Evolutionary conservation across 2,888 invertebrate genomes (phyloP).

Genomic region (Bugula neritina): DNA sequence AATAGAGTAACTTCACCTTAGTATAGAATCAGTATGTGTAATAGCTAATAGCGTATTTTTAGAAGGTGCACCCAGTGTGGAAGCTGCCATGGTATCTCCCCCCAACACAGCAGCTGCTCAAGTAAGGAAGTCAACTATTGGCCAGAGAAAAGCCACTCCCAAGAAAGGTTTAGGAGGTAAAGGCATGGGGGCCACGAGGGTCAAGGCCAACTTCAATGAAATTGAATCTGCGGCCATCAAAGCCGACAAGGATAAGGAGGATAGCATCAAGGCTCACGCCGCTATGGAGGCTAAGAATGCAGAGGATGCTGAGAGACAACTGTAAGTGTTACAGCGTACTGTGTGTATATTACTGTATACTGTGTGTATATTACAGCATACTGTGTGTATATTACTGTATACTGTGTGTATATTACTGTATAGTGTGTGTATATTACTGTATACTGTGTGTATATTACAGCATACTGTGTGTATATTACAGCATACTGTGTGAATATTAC

Average conservation of each 20-base stretch:
- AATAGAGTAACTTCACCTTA: too few species aligned
- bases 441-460: not conserved
- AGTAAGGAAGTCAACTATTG: constrained; percentile 66
- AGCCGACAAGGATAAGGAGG: constrained; percentile 68
- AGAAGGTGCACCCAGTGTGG: constrained; percentile 55
- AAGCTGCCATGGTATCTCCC: constrained; percentile 53
- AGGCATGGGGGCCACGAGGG: constrained; percentile 86
- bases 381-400: too few species aligned
- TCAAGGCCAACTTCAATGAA: constrained; percentile 88
- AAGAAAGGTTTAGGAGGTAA: constrained; percentile 72
- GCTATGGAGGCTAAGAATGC: constrained; percentile 41
- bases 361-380: too few species aligned
- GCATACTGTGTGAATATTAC: not conserved
- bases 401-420: too few species aligned
- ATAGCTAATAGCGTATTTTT: too few species aligned
- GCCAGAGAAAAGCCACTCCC: constrained; percentile 64
- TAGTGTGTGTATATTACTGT: not conserved
- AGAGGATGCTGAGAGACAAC: constrained; percentile 64
- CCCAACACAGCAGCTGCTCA: constrained; percentile 48
- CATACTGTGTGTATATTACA: not conserved
- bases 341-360: too few species aligned
- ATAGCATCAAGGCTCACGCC: constrained; percentile 38
- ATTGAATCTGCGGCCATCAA: constrained; percentile 83
- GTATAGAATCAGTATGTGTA: too few species aligned
- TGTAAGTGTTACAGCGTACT: constrained; percentile 39